A percentile compares a stretch with the other conserved stretches of the same genome.
Evolutionary conservation across 2,113 vertebrate species (phyloP).

Genomic region (Psittacula cyanocephala): DNA sequence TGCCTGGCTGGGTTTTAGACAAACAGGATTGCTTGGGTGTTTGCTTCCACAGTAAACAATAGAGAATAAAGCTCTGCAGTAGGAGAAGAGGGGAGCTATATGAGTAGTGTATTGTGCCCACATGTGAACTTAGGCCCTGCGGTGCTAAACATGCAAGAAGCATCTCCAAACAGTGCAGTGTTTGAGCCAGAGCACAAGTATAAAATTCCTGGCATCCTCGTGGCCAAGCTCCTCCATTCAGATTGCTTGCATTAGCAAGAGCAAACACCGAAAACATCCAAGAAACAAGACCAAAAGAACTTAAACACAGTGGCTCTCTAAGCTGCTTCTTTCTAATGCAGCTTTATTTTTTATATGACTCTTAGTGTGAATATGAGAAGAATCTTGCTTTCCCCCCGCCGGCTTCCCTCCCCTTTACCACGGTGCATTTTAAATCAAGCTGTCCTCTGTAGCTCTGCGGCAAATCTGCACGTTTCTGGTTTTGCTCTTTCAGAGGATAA

Average conservation of each 20-base stretch:
- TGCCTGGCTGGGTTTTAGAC: constrained; percentile 30
- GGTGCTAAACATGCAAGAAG: background rate
- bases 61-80: constrained; percentile 8
- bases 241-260: background rate
- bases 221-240: background rate
- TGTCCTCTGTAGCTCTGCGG: constrained; percentile 66
- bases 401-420: constrained; percentile 2
- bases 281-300: background rate
- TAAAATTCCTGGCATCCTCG: background rate
- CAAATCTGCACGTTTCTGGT: constrained; percentile 73
- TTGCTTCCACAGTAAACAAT: background rate
- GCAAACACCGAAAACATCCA: background rate
- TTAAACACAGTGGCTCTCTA: background rate
- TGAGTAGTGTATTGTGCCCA: background rate
- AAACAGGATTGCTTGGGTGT: constrained; percentile 4
- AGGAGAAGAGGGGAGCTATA: background rate
- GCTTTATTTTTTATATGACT: constrained; percentile 10
- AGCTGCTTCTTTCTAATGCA: background rate
- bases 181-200: background rate
- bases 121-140: background rate
- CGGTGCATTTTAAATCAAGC: constrained; percentile 72
- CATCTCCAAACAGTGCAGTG: background rate
- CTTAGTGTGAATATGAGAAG: background rate
- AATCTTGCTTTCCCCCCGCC: background rate
- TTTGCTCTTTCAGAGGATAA: constrained; percentile 80